Evolutionary conservation across 2,113 vertebrate species (phyloP).

Genomic region (Podiceps cristatus): DNA sequence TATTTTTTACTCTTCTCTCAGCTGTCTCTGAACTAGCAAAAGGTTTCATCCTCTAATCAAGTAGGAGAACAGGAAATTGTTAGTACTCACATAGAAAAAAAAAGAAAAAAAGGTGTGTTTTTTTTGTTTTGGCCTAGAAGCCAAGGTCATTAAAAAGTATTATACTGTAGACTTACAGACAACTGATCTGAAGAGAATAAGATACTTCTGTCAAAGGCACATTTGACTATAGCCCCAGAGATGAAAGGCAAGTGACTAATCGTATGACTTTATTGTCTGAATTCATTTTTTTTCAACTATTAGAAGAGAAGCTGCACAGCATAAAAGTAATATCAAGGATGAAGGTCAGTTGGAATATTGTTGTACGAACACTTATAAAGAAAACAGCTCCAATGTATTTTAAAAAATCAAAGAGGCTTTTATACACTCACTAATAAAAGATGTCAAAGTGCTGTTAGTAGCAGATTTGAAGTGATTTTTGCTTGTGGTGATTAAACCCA

Average conservation of each 20-base stretch:
- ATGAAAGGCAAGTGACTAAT: constrained; percentile 47
- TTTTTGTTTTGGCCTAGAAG: not conserved
- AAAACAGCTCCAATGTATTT: constrained; percentile 43
- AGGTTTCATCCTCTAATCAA: not conserved
- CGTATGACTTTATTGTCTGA: not conserved
- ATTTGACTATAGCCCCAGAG: constrained; percentile 1
- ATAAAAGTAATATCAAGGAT: constrained; percentile 48
- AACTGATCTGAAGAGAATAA: not conserved
- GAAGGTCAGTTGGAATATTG: constrained; percentile 61
- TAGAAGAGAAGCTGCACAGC: constrained; percentile 1
- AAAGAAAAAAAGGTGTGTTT: not conserved
- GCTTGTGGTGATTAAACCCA: constrained; percentile 64
- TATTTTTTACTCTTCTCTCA: not conserved
- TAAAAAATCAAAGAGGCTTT: constrained; percentile 67
- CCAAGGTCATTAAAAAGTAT: not conserved
- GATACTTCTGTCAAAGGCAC: not conserved
- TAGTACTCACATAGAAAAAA: not conserved
- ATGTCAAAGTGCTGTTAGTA: constrained; percentile 43
- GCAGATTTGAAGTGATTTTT: constrained; percentile 60
- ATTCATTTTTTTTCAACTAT: constrained; percentile 26
- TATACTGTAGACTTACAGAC: not conserved
- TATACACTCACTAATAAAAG: constrained; percentile 51
- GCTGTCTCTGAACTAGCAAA: not conserved
- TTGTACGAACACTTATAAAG: constrained; percentile 43
- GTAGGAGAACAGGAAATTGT: not conserved